A percentile compares a stretch with the other conserved stretches of the same genome.
Evolutionary conservation across 2,113 vertebrate species (phyloP).

Genomic region (Gasterosteus nipponicus): DNA sequence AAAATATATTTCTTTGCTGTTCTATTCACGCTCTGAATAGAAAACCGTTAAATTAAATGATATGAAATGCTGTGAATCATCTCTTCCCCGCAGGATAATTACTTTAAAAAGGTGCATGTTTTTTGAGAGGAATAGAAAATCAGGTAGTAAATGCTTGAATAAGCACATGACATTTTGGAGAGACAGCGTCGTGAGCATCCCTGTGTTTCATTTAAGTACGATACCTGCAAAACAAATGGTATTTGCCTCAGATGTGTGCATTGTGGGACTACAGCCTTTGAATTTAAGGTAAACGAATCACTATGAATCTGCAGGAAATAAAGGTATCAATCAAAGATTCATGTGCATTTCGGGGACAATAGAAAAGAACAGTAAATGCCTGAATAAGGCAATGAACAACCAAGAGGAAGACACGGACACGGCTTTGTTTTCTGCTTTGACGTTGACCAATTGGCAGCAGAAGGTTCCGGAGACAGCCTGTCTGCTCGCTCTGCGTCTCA

Average conservation of each 20-base stretch:
- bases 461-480: conserved; percentile 41
- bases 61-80: conserved; percentile 16
- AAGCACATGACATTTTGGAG: neutral
- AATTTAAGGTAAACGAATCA: neutral
- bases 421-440: conserved; percentile 34
- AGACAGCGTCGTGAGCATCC: neutral
- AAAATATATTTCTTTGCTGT: neutral
- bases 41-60: neutral
- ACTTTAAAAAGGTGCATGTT: neutral
- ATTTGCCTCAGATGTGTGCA: neutral
- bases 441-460: conserved; percentile 47
- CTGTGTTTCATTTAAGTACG: neutral
- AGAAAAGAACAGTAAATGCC: neutral
- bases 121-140: conserved; percentile 3
- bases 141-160: conserved; percentile 2
- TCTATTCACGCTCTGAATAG: neutral
- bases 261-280: neutral
- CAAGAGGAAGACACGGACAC: conserved; percentile 4
- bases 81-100: neutral
- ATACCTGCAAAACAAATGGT: neutral
- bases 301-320: no score
- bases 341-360: conserved; percentile 2
- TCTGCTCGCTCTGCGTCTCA: conserved; percentile 37
- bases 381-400: neutral
- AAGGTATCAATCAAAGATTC: conserved; percentile 5